Percentiles rank a stretch among this genome's conserved stretches.
Evolutionary conservation across 1,140 invertebrate genomes (phyloP).

Genomic region (Drosophila nigromelanica): DNA sequence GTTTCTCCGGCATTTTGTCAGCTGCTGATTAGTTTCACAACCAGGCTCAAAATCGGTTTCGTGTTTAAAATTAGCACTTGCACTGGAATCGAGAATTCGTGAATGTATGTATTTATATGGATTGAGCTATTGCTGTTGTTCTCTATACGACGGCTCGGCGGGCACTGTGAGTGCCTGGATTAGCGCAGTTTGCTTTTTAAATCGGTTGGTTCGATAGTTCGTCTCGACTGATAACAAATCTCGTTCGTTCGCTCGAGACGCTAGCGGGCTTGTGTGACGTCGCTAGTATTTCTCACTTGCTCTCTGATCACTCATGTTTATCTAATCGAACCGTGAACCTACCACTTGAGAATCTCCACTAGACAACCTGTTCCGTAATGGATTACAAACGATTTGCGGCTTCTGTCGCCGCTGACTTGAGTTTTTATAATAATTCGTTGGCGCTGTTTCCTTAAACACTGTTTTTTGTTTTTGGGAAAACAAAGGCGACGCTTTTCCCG

Average conservation of each 20-base stretch:
- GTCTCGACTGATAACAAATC: constrained; percentile 31
- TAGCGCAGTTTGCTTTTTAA: constrained; percentile 32
- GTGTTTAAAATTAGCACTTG: constrained; percentile 1
- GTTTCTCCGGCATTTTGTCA: constrained; percentile 68
- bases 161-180: constrained; percentile 19
- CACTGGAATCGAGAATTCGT: constrained; percentile 45
- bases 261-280: background rate
- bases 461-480: constrained; percentile 50
- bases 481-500: constrained; percentile 49
- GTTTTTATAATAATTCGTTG: constrained; percentile 43
- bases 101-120: background rate
- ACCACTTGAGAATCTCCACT: background rate
- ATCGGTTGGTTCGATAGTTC: constrained; percentile 32
- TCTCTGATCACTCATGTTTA: background rate
- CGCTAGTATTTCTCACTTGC: background rate
- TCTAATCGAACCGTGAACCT: constrained; percentile 3
- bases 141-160: constrained; percentile 8
- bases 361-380: constrained; percentile 1
- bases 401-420: background rate
- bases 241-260: background rate
- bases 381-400: background rate
- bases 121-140: constrained; percentile 22
- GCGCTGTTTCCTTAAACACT: constrained; percentile 20
- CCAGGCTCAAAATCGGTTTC: constrained; percentile 13
- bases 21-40: constrained; percentile 30